Evolutionary conservation across 2,888 invertebrate species (phyloP).

Genomic region (Branchellion lobata): DNA sequence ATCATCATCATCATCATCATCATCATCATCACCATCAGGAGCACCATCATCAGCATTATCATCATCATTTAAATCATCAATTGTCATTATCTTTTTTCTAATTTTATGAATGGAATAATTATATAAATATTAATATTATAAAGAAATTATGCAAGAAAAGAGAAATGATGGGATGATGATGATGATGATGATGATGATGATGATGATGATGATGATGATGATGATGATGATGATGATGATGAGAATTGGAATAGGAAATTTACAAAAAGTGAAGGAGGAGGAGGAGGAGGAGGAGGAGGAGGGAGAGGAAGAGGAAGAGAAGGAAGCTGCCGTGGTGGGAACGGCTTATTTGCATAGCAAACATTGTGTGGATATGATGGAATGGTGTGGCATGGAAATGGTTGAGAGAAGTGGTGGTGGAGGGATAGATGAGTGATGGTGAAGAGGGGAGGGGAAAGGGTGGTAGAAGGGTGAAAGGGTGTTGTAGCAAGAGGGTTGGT

Average conservation of each 20-base stretch:
- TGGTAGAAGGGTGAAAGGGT: too few species aligned
- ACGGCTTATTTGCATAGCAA: too few species aligned
- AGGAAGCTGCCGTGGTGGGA: conserved; percentile 25
- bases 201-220: conserved; percentile 47
- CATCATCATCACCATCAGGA: conserved; percentile 15
- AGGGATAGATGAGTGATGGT: too few species aligned
- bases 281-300: conserved; percentile 44
- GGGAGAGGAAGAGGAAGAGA: conserved; percentile 45
- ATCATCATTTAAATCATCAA: too few species aligned
- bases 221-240: conserved; percentile 44
- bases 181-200: conserved; percentile 45
- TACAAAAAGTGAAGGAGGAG: conserved; percentile 20
- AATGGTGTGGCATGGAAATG: too few species aligned
- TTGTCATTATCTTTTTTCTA: too few species aligned
- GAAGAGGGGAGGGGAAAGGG: too few species aligned
- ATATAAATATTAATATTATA: neutral
- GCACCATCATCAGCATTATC: neutral
- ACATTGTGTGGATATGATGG: too few species aligned
- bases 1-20: conserved; percentile 23
- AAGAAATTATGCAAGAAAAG: neutral
- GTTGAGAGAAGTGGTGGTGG: too few species aligned
- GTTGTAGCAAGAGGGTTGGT: too few species aligned
- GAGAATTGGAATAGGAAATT: conserved; percentile 24
- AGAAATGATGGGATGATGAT: conserved; percentile 26
- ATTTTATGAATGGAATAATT: too few species aligned